Evolutionary conservation across 1,140 invertebrate genomes (phyloP), one percentile per base, ranked within the genome.

Genomic region (Aethina tumida): DNA sequence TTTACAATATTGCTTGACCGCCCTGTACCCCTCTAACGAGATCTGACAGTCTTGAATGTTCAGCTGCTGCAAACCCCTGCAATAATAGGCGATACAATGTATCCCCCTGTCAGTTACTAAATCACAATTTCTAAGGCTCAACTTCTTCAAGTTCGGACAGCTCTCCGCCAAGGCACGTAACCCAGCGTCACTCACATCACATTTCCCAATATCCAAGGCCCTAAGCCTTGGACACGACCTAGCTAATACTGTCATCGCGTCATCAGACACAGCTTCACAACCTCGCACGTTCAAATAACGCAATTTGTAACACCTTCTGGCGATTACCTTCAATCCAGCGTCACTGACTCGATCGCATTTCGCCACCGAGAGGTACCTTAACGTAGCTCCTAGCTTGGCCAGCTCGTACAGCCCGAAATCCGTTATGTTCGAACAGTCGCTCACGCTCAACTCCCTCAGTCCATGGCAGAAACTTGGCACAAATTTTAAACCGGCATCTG

Each of bases 31-130:
- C 52, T 91, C 77, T 16, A 86, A 64, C 0, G 87, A 85, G 32
- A 92, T 81, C 45, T 81, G 79, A 48, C 88, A 92, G 61, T 93
- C 89, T 55, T 92, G 88, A 35, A 94, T 91, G 57, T 93, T 93
- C 0, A 94, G 67, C 53, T 92, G 88, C 34, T 87, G 84, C 2
- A 93, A 64, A 0, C 86, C 85, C 12, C 85, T 70, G 48, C 87
- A 90, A 50, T 88, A 88, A 56, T 84, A 85, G 1, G 89, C 86
- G 1, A 95, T 73, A 28, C 78, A 78, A 58, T 90, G 84, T 0
- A 95, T 71, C 1, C 90, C 89, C 25, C 79, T 70, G 54, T 93
- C 89, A 0, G 85, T 89, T 4, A 94, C 76, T 43, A 87, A 71
- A 59, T 93, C 87, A 63, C 90, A 94, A 53, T 85, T 86, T 49